These are phyloP conservation scores for Drosophila birchii DNA, from an alignment of 2,888 invertebrate species.

Conservation along the genomic window DNA sequence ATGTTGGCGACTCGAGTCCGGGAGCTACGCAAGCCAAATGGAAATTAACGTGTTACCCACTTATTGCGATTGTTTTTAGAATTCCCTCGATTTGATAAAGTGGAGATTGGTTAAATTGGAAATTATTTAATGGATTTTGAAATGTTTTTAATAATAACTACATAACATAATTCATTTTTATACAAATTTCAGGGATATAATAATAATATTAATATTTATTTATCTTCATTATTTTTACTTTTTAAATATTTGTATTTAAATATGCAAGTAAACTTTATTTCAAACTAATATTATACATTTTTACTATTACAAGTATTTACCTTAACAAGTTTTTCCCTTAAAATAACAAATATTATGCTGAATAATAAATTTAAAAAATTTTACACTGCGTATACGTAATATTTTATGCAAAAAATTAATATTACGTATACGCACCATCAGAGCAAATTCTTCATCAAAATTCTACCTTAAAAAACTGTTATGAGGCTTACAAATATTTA, in stretches of 20 bases:
- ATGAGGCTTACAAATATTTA: background rate
- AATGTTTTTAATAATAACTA: background rate
- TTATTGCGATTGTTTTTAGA: slow-evolving; percentile 44
- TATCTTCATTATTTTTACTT: no score
- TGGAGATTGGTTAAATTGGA: background rate
- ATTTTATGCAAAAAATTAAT: background rate
- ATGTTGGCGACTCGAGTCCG: slow-evolving; percentile 76
- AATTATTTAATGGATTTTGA: background rate
- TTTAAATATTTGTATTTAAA: no score
- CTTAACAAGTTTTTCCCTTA: no score
- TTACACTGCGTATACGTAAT: background rate
- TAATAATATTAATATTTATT: no score
- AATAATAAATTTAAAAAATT: background rate
- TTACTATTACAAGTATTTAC: no score
- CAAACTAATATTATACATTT: no score
- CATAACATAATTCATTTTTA: background rate
- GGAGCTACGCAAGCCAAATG: slow-evolving; percentile 58
- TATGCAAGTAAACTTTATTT: no score
- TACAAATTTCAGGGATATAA: no score
- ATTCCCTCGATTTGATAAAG: slow-evolving; percentile 11
- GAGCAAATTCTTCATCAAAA: background rate
- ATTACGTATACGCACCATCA: background rate
- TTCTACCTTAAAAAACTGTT: background rate
- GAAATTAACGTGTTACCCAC: slow-evolving; percentile 60
- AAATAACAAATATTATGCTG: no score